A percentile compares a stretch with the other conserved stretches of the same genome.
These are phyloP conservation scores for Platynereis dumerilii DNA, from an alignment of 2,888 invertebrate species.

Conservation along the genomic window DNA sequence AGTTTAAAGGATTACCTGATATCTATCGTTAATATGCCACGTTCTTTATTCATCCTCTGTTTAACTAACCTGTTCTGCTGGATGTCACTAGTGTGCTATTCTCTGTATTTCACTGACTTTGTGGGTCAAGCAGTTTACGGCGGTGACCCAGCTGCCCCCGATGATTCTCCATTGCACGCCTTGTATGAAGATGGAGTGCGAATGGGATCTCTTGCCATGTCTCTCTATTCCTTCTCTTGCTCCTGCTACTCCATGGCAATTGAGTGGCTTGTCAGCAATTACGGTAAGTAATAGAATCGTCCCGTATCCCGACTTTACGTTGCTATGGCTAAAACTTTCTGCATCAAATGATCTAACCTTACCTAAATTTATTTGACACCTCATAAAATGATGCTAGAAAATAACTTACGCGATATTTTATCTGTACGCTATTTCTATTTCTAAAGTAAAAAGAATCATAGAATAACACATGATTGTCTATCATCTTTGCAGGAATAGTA, in stretches of 20 bases:
- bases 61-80: conserved; percentile 94
- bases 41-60: conserved; percentile 83
- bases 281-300: conserved; percentile 65
- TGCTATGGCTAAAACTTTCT: no score
- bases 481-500: no score
- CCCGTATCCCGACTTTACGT: no score
- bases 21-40: conserved; percentile 92
- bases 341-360: no score
- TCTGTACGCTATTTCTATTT: no score
- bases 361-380: no score
- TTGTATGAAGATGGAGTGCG: conserved; percentile 88
- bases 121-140: conserved; percentile 76
- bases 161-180: conserved; percentile 54
- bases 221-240: conserved; percentile 85
- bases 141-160: conserved; percentile 17
- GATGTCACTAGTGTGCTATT: conserved; percentile 98
- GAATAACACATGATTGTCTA: no score
- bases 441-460: no score
- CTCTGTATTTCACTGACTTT: conserved; percentile 94
- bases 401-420: no score
- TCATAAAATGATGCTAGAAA: no score
- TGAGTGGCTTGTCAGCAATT: conserved; percentile 81
- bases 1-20: conserved; percentile 78
- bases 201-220: conserved; percentile 97
- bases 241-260: conserved; percentile 89